Evolutionary conservation across 2,888 invertebrate species (phyloP).

Genomic region (Buathra laborator): DNA sequence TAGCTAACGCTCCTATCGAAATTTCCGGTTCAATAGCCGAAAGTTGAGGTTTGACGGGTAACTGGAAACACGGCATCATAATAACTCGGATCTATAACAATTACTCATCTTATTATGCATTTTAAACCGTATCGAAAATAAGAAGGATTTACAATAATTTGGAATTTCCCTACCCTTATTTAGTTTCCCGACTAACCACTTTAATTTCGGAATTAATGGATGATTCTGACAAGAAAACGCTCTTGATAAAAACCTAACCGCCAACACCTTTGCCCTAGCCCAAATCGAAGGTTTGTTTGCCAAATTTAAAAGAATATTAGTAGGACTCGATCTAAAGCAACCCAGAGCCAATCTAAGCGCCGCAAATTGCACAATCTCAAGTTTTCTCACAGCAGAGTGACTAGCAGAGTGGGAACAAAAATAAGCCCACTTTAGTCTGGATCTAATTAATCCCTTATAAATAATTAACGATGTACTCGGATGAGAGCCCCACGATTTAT

Average conservation of each 20-base stretch:
- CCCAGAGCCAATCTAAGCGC: conserved; percentile 32
- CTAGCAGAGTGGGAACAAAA: conserved; percentile 15
- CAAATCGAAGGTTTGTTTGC: conserved; percentile 1
- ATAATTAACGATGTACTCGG: conserved; percentile 10
- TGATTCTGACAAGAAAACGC: neutral
- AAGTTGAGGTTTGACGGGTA: neutral
- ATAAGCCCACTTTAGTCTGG: conserved; percentile 27
- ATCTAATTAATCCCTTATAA: conserved; percentile 23
- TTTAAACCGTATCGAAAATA: neutral
- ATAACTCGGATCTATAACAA: neutral
- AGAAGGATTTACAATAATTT: conserved; percentile 3
- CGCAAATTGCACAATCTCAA: conserved; percentile 9
- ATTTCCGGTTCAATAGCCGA: neutral
- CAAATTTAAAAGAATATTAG: conserved; percentile 7
- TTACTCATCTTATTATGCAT: neutral
- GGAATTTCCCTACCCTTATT: neutral
- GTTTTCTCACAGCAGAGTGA: neutral
- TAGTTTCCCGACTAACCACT: neutral
- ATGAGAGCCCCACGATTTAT: conserved; percentile 34
- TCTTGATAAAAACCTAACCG: neutral
- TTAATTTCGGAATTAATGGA: neutral
- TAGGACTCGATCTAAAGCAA: conserved; percentile 23
- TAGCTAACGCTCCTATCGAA: neutral
- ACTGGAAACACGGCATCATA: neutral
- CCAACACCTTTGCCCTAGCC: neutral